Percentiles rank a stretch among this genome's conserved stretches.
Evolutionary conservation across 2,797 vertebrate genomes (phyloP).

Genomic region (Sciaenops ocellatus): DNA sequence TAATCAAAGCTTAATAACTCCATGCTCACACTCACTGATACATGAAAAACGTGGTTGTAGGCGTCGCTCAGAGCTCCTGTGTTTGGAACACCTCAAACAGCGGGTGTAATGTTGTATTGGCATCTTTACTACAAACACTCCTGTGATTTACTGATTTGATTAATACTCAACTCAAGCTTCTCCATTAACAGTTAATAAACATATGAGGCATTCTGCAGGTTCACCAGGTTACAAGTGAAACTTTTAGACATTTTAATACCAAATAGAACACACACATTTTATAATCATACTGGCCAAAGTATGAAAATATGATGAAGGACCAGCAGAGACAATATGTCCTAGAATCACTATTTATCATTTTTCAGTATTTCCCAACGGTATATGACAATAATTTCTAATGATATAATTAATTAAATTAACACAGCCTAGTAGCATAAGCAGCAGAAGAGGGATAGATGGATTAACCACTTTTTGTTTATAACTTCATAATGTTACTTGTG

Average conservation of each 20-base stretch:
- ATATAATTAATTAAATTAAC: not conserved
- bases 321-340: not conserved
- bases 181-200: not conserved
- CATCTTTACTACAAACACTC: not conserved
- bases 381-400: not conserved
- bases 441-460: not conserved
- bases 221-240: not conserved
- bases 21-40: constrained; percentile 17
- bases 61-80: not conserved
- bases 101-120: not conserved
- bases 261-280: not conserved
- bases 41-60: not conserved
- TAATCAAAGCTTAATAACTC: constrained; percentile 66
- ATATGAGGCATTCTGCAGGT: not conserved
- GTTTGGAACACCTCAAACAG: not conserved
- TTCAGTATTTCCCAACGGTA: not conserved
- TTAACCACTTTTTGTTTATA: not conserved
- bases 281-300: not conserved
- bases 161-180: not conserved
- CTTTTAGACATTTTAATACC: not conserved
- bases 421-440: too few relatives aligned
- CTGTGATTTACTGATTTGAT: not conserved
- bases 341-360: not conserved
- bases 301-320: not conserved
- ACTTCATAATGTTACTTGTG: not conserved